A percentile compares a stretch with the other conserved stretches of the same genome.
phyloP scores from a whole-genome alignment of 2,113 vertebrate genomes.

The Prolemur simus region DNA sequence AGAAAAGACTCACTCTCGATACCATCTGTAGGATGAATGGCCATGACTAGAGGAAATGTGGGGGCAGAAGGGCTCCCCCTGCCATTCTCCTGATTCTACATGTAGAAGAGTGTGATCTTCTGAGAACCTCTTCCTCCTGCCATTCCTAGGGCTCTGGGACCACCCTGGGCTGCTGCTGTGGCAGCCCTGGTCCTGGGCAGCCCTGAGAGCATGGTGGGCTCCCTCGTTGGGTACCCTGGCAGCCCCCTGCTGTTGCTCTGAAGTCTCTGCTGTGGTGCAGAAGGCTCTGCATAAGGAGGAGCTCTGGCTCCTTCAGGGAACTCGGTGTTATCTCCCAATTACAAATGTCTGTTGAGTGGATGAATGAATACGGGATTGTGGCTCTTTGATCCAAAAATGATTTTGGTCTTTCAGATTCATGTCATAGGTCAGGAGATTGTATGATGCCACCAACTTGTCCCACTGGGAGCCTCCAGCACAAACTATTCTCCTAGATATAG shows the following conservation, averaged over 20 bases:
- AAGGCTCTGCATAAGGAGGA: neutral
- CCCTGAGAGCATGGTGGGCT: neutral
- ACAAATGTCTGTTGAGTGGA: neutral
- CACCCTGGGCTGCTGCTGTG: neutral
- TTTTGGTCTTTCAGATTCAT: neutral
- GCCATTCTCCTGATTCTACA: neutral
- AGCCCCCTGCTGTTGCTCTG: neutral
- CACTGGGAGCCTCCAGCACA: neutral
- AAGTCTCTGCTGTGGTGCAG: neutral
- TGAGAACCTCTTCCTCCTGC: neutral
- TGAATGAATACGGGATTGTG: neutral
- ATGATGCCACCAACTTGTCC: neutral
- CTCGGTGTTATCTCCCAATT: neutral
- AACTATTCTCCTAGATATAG: neutral
- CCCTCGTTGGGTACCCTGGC: too few species aligned
- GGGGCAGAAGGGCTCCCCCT: neutral
- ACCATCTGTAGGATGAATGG: neutral
- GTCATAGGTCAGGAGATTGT: neutral
- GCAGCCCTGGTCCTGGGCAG: neutral
- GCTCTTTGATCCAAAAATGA: neutral
- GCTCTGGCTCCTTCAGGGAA: neutral
- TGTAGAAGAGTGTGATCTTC: neutral
- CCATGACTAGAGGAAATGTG: neutral
- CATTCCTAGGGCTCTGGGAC: neutral
- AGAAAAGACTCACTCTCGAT: neutral